Evolutionary conservation across 1,140 invertebrate genomes (phyloP).

Genomic region (Drosophila trapezifrons): DNA sequence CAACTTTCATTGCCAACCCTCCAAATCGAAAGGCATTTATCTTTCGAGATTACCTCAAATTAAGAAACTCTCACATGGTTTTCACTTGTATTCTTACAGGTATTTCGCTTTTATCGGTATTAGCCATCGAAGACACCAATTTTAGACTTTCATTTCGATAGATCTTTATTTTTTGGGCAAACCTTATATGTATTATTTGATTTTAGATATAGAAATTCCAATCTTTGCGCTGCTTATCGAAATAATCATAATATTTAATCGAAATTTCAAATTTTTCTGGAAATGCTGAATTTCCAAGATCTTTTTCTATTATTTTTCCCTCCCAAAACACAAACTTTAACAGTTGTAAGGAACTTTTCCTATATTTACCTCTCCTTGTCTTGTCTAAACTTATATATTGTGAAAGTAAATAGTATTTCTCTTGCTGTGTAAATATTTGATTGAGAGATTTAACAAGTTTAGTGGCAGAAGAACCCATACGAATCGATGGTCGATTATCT

Average conservation of each 20-base stretch:
- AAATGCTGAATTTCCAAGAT: too few relatives aligned
- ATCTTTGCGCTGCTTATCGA: not conserved
- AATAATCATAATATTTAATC: not conserved
- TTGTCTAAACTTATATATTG: not conserved
- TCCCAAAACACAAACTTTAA: too few relatives aligned
- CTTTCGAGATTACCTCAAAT: constrained; percentile 2
- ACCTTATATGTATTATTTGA: not conserved
- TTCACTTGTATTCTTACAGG: not conserved
- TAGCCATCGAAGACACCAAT: not conserved
- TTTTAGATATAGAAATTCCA: not conserved
- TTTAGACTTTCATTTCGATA: not conserved
- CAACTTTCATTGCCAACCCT: constrained; percentile 19
- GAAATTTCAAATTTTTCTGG: too few relatives aligned
- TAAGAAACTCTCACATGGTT: constrained; percentile 3
- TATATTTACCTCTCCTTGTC: too few relatives aligned
- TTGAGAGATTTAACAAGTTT: constrained; percentile 11
- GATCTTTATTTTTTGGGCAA: not conserved
- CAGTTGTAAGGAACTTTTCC: too few relatives aligned
- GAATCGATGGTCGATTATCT: constrained; percentile 9
- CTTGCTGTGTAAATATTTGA: not conserved
- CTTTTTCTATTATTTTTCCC: too few relatives aligned
- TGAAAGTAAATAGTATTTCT: not conserved
- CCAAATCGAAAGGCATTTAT: constrained; percentile 1
- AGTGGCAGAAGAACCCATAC: not conserved
- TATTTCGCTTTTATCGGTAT: not conserved